These are phyloP conservation scores for Epinotia demarniana DNA, from an alignment of 2,888 invertebrate genomes.

Conservation along the genomic window DNA sequence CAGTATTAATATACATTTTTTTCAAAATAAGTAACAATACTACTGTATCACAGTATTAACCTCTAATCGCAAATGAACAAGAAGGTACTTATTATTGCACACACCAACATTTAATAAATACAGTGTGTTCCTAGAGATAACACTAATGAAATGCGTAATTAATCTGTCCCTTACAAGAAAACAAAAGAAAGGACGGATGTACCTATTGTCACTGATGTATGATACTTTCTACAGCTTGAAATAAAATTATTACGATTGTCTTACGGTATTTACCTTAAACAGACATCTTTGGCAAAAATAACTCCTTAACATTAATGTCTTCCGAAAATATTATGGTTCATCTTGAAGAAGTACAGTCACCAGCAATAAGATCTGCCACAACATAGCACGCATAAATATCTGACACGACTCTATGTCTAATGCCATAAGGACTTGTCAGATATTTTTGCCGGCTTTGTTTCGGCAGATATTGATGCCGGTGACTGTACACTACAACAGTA, in stretches of 20 bases:
- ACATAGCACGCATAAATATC: no score
- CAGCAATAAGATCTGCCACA: no score
- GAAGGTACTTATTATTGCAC: neutral
- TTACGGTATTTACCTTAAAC: neutral
- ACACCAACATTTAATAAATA: neutral
- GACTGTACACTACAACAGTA: neutral
- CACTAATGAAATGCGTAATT: neutral
- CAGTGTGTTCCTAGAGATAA: neutral
- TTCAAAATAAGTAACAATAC: conserved; percentile 48
- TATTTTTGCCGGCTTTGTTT: no score
- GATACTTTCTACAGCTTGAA: neutral
- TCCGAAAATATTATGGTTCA: neutral
- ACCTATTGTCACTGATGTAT: no score
- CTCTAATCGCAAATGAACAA: conserved; percentile 4
- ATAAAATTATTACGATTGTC: neutral
- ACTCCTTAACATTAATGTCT: neutral
- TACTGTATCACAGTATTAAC: conserved; percentile 70
- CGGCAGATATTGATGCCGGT: no score
- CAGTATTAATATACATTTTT: conserved; percentile 53
- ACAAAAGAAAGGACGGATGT: neutral
- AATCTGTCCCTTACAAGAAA: neutral
- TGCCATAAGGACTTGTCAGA: no score
- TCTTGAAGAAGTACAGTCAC: no score
- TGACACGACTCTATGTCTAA: no score
- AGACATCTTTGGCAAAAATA: conserved; percentile 29